phyloP scores from a whole-genome alignment of 2,888 invertebrate species.

The Taphrorychus bicolor region DNA sequence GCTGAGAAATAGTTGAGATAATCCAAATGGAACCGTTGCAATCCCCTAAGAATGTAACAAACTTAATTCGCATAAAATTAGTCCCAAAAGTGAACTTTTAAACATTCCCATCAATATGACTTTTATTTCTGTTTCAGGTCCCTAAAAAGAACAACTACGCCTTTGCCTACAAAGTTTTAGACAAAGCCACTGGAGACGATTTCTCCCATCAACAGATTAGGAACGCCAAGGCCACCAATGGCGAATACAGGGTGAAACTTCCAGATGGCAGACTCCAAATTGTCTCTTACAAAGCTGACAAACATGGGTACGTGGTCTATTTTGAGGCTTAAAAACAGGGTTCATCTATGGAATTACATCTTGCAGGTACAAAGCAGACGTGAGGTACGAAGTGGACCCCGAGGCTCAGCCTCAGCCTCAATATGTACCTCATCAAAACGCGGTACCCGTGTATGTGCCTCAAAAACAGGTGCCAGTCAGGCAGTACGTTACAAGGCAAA shows the following conservation, averaged over 20 bases:
- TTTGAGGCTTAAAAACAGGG: background rate
- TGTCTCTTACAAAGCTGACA: constrained; percentile 67
- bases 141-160: constrained; percentile 64
- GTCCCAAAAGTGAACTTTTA: too few relatives aligned
- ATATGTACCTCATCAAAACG: background rate
- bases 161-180: constrained; percentile 71
- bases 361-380: constrained; percentile 63
- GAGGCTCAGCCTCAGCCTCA: constrained; percentile 16
- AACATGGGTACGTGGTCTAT: constrained; percentile 73
- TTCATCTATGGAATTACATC: background rate
- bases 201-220: constrained; percentile 72
- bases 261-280: constrained; percentile 71
- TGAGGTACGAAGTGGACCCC: constrained; percentile 62
- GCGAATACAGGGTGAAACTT: constrained; percentile 72
- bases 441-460: constrained; percentile 1
- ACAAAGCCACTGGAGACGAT: constrained; percentile 69
- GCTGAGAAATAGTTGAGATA: too few relatives aligned
- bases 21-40: too few relatives aligned
- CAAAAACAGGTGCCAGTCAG: constrained; percentile 38
- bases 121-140: background rate
- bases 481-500: constrained; percentile 29
- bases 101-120: background rate
- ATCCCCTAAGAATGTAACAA: too few relatives aligned
- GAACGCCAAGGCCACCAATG: constrained; percentile 68
- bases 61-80: too few relatives aligned